These are phyloP conservation scores for Leptinotarsa undecemlineata DNA, from an alignment of 1,140 invertebrate genomes.

Conservation along the genomic window DNA sequence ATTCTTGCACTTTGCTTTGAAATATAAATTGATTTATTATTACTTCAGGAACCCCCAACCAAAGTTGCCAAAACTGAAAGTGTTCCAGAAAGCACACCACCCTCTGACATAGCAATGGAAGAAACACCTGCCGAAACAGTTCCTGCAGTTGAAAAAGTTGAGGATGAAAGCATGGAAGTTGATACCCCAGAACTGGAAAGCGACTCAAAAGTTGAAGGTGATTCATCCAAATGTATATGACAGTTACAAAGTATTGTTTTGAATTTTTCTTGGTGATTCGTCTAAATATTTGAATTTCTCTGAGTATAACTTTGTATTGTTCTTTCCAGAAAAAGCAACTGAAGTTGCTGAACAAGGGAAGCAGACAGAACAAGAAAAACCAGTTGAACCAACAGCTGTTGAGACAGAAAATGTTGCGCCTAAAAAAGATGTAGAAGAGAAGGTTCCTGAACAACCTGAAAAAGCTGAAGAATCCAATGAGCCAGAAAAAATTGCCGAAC, in stretches of 20 bases:
- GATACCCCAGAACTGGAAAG: not conserved
- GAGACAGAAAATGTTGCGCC: constrained; percentile 20
- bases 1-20: not conserved
- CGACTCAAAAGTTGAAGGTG: not conserved
- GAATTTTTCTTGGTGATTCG: not conserved
- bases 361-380: not conserved
- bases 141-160: constrained; percentile 19
- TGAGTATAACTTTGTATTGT: not conserved
- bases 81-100: not conserved
- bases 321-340: constrained; percentile 20
- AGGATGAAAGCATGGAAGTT: constrained; percentile 13
- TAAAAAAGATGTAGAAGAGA: no score
- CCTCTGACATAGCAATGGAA: not conserved
- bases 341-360: not conserved
- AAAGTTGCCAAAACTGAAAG: constrained; percentile 37
- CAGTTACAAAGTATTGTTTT: no score
- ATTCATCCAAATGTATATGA: not conserved
- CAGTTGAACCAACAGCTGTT: constrained; percentile 16
- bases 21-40: not conserved
- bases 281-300: not conserved
- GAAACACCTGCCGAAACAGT: not conserved
- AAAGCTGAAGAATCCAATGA: constrained; percentile 24
- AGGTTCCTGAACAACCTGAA: not conserved
- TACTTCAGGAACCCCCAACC: constrained; percentile 28
- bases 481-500: constrained; percentile 7